Evolutionary conservation across 2,113 vertebrate species (phyloP).

Genomic region (Malaclemys terrapin): DNA sequence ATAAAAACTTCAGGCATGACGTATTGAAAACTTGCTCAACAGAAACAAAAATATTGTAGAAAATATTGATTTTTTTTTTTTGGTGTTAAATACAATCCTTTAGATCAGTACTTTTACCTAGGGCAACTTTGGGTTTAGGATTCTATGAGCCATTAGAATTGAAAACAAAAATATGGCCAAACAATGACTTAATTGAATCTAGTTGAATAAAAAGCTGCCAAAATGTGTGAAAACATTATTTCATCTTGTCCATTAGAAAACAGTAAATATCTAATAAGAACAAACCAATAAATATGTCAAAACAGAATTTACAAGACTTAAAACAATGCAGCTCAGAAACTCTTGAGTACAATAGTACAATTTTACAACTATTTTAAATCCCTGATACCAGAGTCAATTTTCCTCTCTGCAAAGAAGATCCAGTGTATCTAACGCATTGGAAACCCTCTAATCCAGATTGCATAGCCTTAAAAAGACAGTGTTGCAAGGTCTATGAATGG

Average conservation of each 20-base stretch:
- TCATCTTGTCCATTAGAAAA: not conserved
- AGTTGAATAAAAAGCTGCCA: not conserved
- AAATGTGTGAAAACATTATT: not conserved
- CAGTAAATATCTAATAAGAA: slow-evolving; percentile 1
- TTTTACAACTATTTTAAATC: not conserved
- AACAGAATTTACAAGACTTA: slow-evolving; percentile 1
- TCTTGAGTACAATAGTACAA: not conserved
- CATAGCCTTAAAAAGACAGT: not conserved
- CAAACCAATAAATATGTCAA: not conserved
- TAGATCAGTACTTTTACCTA: slow-evolving; percentile 42
- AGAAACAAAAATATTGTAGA: slow-evolving; percentile 65
- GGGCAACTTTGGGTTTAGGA: slow-evolving; percentile 44
- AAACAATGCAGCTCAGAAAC: not conserved
- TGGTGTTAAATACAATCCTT: slow-evolving; percentile 49
- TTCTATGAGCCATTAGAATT: slow-evolving; percentile 43
- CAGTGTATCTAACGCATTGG: not conserved
- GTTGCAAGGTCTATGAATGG: not conserved
- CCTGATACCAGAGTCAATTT: not conserved
- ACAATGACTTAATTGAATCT: not conserved
- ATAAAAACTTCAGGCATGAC: slow-evolving; percentile 31
- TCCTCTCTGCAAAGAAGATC: not conserved
- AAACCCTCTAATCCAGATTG: not conserved
- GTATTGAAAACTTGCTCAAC: slow-evolving; percentile 58
- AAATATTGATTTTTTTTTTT: slow-evolving; percentile 47
- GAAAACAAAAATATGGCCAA: slow-evolving; percentile 5